Base-by-base conservation (phyloP, 2,113 vertebrate genomes). In the Nothocercus julius region DNA sequence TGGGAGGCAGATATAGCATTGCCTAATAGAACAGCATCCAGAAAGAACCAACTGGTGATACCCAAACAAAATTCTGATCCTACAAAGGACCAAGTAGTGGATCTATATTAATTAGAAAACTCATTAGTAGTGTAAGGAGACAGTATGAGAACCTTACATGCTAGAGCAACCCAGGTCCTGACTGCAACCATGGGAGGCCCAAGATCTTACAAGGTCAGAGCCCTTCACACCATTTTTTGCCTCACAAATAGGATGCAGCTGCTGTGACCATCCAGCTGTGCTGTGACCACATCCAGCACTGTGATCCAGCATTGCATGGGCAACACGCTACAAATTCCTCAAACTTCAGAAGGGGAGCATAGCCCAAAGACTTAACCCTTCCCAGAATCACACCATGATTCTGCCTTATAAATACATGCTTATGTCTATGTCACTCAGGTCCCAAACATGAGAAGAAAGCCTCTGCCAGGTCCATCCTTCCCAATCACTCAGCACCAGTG, bases 301-400 rank as follows among this genome's bases (percentile, higher is more conserved):
- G 16, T 75, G 4, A 78, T 9, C 4, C 36, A 34, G 5, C 25
- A 28, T 68, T 79, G n/a, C 24, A 28, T 15, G 7, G 21, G 38
- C 1, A 72, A 92, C 82, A 7, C 8, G 8, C n/a, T 54, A 15
- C 5, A 11, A 2, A 21, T 30, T 36, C 14, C 25, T 25, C 56
- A 34, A 17, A 9, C 47, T 83, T 62, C 58, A 45, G 11, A 69
- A 13, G 11, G 5, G 6, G 2, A 44, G 36, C 85, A 58, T 14
- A 34, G 36, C 25, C 14, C 53, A 49, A 30, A 53, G 44, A 42
- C 12, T 49, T 9, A 1, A 3, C 5, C 54, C 0, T 42, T 83
- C 19, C 16, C 16, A 15, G 28, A 44, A 32, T 19, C 2, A 3
- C 6, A 34, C 17, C 0, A 0, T 22, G 20, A 49, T 85, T 30